A percentile compares a stretch with the other conserved stretches of the same genome.
Conservation (phyloP, 2,888 invertebrate genomes). For the Luperina testacea region DNA sequence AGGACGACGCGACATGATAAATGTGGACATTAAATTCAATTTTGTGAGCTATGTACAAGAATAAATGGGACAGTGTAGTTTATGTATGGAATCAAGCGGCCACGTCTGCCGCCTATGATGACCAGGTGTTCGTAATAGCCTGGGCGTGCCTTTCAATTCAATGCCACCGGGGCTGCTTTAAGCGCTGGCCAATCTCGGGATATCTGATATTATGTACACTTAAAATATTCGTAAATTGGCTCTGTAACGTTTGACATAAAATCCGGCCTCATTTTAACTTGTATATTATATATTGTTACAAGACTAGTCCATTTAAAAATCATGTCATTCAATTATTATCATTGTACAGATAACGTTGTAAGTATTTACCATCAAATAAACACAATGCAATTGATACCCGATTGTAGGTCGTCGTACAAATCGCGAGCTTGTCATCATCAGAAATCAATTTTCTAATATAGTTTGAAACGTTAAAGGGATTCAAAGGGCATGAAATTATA, state of each 20-base stretch:
- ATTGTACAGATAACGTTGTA: constrained; percentile 36
- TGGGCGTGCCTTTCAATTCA: constrained; percentile 59
- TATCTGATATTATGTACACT: constrained; percentile 23
- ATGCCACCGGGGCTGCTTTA: constrained; percentile 42
- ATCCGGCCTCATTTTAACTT: background rate
- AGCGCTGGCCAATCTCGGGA: constrained; percentile 22
- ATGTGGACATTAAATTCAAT: constrained; percentile 57
- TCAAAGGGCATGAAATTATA: constrained; percentile 10
- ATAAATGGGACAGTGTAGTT: constrained; percentile 56
- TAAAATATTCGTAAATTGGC: background rate
- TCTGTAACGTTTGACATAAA: background rate
- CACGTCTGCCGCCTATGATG: constrained; percentile 49
- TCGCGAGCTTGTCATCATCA: constrained; percentile 19
- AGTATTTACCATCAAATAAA: constrained; percentile 38
- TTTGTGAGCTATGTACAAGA: constrained; percentile 47
- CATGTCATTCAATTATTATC: constrained; percentile 46
- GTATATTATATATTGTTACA: constrained; percentile 19
- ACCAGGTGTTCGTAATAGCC: constrained; percentile 59
- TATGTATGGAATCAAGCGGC: constrained; percentile 53
- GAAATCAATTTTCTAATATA: constrained; percentile 17
- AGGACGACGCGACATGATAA: constrained; percentile 53
- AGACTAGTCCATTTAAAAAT: constrained; percentile 48
- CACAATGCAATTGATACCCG: constrained; percentile 29
- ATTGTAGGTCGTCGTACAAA: constrained; percentile 32
- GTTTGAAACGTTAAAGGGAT: constrained; percentile 16